phyloP scores from a whole-genome alignment of 1,140 invertebrate species.

The Nymphalis io region DNA sequence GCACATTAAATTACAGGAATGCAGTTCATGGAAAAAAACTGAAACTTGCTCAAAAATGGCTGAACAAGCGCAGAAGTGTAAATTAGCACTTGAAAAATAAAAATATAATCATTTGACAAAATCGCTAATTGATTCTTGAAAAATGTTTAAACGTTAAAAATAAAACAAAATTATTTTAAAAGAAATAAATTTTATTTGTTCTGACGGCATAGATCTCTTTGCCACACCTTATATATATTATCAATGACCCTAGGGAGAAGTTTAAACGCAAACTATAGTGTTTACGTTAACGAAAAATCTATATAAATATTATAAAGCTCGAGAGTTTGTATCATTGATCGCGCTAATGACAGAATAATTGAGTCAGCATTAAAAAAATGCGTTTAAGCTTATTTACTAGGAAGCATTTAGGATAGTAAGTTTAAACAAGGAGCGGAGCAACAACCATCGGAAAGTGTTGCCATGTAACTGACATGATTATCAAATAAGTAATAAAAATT shows the following conservation, averaged over 20 bases:
- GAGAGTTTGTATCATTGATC: no score
- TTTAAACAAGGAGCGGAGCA: no score
- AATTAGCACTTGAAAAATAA: slow-evolving; percentile 21
- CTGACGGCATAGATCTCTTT: slow-evolving; percentile 51
- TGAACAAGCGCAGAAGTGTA: slow-evolving; percentile 41
- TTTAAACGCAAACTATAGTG: no score
- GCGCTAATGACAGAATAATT: no score
- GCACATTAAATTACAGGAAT: slow-evolving; percentile 40
- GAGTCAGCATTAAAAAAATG: no score
- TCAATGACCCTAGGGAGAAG: not conserved
- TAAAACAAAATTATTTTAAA: slow-evolving; percentile 64
- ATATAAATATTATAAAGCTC: no score
- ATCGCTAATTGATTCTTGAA: not conserved
- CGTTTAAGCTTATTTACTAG: no score
- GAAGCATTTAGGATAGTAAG: no score
- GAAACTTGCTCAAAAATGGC: slow-evolving; percentile 37
- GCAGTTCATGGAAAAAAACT: slow-evolving; percentile 44
- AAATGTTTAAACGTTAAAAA: slow-evolving; percentile 28
- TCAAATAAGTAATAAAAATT: no score
- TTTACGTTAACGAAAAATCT: no score
- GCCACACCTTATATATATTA: slow-evolving; percentile 32
- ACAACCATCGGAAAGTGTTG: no score
- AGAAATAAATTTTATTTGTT: slow-evolving; percentile 78
- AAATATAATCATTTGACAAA: slow-evolving; percentile 7
- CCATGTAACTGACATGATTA: no score